Base-by-base conservation (phyloP, 2,113 vertebrate species). In the Phalacrocorax brasilianus region DNA sequence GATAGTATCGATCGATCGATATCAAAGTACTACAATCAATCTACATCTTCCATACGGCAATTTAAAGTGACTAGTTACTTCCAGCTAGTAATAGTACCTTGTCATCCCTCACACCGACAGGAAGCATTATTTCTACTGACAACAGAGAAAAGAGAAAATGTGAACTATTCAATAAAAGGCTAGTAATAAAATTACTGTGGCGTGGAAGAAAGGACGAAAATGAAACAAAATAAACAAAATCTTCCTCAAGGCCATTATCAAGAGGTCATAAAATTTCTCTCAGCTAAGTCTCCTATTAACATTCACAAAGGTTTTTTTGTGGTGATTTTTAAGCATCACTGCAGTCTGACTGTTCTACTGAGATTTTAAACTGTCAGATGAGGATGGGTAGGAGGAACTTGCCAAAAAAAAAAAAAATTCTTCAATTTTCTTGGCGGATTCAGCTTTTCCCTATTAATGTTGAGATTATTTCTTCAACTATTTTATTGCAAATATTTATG, bases 401-500 rank as follows among this genome's bases (percentile, higher is more conserved):
- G 96, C 89, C 95, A 93, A 96, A 62, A 88, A 72, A 63, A 65
- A 70, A 80, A 52, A 52, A 65, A 88, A 93, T 94, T 91, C 86
- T 96, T 93, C 85, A 59, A 88, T 96, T 96, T 96, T 96, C 89
- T 94, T 97, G 88, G 52, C 58, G 88, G 81, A 96, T 97, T 96
- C 85, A 88, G 79, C 78, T 89, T 94, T 97, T 95, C 93, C 93
- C 96, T 97, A 97, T 97, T 96, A 94, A 97, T 97, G 94, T 95
- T 96, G 91, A 97, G 95, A 97, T 97, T 95, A 95, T 86, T 98
- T 97, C 91, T 95, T 78, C 92, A 91, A 96, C 87, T 97, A 96
- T 97, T 98, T 97, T 97, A 89, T 97, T 96, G 97, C 93, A 97
- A 98, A 98, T 98, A 98, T 98, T 98, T 97, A 98, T 96, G 96